These are phyloP conservation scores for Fabriciana adippe DNA, from an alignment of 2,888 invertebrate species.

Conservation along the genomic window DNA sequence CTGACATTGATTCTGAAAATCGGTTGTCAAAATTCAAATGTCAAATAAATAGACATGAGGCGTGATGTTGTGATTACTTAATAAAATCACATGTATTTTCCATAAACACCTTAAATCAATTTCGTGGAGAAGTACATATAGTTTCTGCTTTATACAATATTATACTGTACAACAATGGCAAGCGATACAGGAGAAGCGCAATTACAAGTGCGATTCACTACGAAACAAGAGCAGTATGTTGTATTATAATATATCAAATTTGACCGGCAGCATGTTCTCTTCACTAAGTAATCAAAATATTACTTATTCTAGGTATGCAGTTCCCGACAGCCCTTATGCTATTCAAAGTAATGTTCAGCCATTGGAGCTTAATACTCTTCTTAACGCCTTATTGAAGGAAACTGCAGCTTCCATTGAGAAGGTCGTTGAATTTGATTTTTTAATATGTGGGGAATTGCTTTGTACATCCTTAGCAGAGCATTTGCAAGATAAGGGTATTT, in stretches of 20 bases:
- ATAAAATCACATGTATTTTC: constrained; percentile 15
- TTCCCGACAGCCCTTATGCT: constrained; percentile 92
- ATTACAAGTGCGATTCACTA: constrained; percentile 89
- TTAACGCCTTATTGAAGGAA: constrained; percentile 90
- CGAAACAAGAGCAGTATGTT: constrained; percentile 91
- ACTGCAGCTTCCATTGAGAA: constrained; percentile 58
- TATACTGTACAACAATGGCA: constrained; percentile 20
- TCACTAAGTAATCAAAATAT: constrained; percentile 24
- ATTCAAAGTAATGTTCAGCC: constrained; percentile 88
- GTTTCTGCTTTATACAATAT: background rate
- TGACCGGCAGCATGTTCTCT: constrained; percentile 40
- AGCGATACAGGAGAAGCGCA: constrained; percentile 76
- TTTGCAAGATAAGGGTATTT: constrained; percentile 87
- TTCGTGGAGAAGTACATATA: background rate
- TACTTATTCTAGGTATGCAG: constrained; percentile 87
- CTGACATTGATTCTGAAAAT: no score
- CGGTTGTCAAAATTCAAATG: constrained; percentile 10
- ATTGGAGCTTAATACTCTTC: constrained; percentile 87
- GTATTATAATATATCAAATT: constrained; percentile 21
- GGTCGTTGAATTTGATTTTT: constrained; percentile 91
- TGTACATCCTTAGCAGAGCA: constrained; percentile 87
- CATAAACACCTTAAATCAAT: background rate
- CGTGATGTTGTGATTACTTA: constrained; percentile 6
- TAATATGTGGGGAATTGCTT: constrained; percentile 92
- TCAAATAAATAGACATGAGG: constrained; percentile 1